Conservation (phyloP, 1,140 invertebrate species). For the Drosophila ogumai region DNA sequence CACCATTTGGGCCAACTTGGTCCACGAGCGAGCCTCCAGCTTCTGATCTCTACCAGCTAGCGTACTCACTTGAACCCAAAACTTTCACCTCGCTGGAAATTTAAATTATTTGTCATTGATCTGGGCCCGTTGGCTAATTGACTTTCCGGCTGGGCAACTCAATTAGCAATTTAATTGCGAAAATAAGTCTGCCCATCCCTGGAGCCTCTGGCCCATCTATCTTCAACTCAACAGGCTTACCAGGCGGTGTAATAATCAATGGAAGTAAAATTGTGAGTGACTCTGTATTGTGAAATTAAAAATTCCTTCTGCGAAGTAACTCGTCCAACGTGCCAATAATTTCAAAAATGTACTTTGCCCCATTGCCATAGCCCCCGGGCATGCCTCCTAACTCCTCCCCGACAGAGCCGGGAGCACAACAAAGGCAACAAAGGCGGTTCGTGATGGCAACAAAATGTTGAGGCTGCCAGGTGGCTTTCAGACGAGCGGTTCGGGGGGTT, state of each 20-base stretch:
- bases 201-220: conserved; percentile 8
- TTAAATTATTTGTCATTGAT: conserved; percentile 49
- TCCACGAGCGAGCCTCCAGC: not conserved
- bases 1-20: conserved; percentile 50
- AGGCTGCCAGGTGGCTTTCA: conserved; percentile 30
- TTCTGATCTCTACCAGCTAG: not conserved
- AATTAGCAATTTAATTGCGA: conserved; percentile 58
- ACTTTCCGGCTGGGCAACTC: conserved; percentile 45
- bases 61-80: not conserved
- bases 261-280: conserved; percentile 22
- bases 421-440: conserved; percentile 43
- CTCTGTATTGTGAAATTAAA: conserved; percentile 65
- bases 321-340: conserved; percentile 76
- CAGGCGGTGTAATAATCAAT: conserved; percentile 21
- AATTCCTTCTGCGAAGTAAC: conserved; percentile 74
- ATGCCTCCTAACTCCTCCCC: not conserved
- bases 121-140: conserved; percentile 44
- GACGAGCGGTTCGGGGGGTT: not conserved
- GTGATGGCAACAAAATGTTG: conserved; percentile 55
- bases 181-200: conserved; percentile 18
- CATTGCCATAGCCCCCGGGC: conserved; percentile 4
- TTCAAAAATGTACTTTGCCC: conserved; percentile 65
- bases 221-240: conserved; percentile 33
- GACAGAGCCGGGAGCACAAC: not conserved
- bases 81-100: conserved; percentile 5